phyloP scores from a whole-genome alignment of 2,797 vertebrate genomes.

The Alectoris magna region DNA sequence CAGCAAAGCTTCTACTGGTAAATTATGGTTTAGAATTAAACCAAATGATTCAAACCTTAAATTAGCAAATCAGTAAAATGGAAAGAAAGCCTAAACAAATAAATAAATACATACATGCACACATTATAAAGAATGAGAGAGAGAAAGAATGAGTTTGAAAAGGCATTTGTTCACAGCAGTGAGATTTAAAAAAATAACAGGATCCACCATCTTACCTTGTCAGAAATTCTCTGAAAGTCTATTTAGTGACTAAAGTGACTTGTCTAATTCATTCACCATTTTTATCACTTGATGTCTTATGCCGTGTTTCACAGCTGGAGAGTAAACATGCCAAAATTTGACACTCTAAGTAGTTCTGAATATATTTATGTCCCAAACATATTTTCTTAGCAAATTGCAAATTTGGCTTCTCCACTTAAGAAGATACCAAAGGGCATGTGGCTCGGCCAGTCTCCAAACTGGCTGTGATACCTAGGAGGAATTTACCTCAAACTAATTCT shows the following conservation, averaged over 20 bases:
- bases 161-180: neutral
- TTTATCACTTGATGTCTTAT: constrained; percentile 51
- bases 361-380: constrained; percentile 70
- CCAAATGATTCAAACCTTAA: constrained; percentile 50
- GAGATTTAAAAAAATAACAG: neutral
- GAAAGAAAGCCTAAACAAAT: neutral
- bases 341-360: constrained; percentile 67
- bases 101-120: too few species aligned
- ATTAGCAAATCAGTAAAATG: constrained; percentile 33
- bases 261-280: constrained; percentile 52
- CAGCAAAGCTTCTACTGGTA: constrained; percentile 61
- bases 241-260: constrained; percentile 40
- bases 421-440: constrained; percentile 71
- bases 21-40: constrained; percentile 75
- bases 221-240: constrained; percentile 24
- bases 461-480: constrained; percentile 47
- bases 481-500: constrained; percentile 63
- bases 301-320: constrained; percentile 59
- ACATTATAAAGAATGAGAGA: too few species aligned
- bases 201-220: neutral
- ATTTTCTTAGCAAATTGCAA: constrained; percentile 68
- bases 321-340: constrained; percentile 70
- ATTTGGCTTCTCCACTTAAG: constrained; percentile 53
- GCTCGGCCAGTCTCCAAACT: constrained; percentile 49
- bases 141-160: neutral